A percentile compares a stretch with the other conserved stretches of the same genome.
Evolutionary conservation across 1,140 invertebrate genomes (phyloP).

Genomic region (Caligus rogercresseyi): DNA sequence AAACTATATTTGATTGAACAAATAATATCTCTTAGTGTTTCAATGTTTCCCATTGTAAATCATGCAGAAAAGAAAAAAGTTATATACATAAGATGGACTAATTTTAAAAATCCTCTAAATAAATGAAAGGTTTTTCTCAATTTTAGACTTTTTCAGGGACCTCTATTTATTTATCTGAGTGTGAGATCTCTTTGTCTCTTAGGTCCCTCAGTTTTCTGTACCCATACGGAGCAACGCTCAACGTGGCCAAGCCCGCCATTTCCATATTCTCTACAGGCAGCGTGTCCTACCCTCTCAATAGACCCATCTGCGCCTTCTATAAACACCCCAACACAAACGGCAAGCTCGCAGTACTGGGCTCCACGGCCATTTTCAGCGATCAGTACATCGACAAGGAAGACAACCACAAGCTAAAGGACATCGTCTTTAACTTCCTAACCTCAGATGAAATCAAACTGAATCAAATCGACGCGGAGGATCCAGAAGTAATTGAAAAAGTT

Average conservation of each 20-base stretch:
- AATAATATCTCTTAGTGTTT: too few relatives aligned
- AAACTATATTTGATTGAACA: too few relatives aligned
- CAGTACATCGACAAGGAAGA: conserved; percentile 86
- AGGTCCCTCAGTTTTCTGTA: conserved; percentile 56
- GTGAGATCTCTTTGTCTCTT: too few relatives aligned
- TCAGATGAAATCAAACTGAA: conserved; percentile 50
- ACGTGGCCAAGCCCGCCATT: conserved; percentile 70
- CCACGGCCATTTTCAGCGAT: conserved; percentile 41
- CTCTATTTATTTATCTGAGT: too few relatives aligned
- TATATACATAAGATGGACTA: too few relatives aligned
- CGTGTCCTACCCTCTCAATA: conserved; percentile 74
- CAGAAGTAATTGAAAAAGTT: conserved; percentile 53
- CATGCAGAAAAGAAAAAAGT: too few relatives aligned
- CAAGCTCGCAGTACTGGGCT: conserved; percentile 39
- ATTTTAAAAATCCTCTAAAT: too few relatives aligned
- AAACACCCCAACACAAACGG: conserved; percentile 28
- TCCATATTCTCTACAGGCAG: conserved; percentile 77
- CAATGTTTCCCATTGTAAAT: too few relatives aligned
- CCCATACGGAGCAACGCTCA: conserved; percentile 85
- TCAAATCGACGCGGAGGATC: conserved; percentile 71
- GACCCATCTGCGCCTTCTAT: conserved; percentile 75
- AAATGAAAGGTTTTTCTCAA: too few relatives aligned
- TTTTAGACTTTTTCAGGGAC: too few relatives aligned
- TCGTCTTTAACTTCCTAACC: conserved; percentile 66
- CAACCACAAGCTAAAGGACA: conserved; percentile 73